Evolutionary conservation across 2,797 vertebrate species (phyloP), one percentile per base, ranked within the genome.

Genomic region (Crocidura indochinensis): DNA sequence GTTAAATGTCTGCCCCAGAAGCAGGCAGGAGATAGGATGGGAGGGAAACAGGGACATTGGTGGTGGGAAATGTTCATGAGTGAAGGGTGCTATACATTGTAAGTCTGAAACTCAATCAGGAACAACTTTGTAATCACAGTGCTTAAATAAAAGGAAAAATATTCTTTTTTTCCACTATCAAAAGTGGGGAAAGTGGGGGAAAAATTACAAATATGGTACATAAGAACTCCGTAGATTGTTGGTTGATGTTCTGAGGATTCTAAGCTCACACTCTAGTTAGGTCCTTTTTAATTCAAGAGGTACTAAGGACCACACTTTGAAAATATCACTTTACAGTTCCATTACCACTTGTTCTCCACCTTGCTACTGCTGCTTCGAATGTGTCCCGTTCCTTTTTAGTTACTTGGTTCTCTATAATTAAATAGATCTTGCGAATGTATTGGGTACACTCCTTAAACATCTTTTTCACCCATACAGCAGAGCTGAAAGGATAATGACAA

Each of bases 321-420:
- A 77, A 72, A 51, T 20, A 44, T 51, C 62, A 64, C 47, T 76
- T 67, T 2, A 22, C 10, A 26, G 11, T 14, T 85, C 60, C 24
- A 10, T 81, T 67, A 15, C 24, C 24, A 6, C 71, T 75, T 79
- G 74, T 84, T 65, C 62, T 17, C 22, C 68, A 79, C 44, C 80
- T 49, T 9, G 49, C 56, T 68, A 10, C 6, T 71, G 46, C 73
- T 78, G 49, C 49, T 67, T 75, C 47, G 22, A 44, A 22, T 29
- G 24, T 19, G 44, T 73, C 56, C 44, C 65, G 7, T 79, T 91
- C 31, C 47, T 82, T 77, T 81, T 78, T 65, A 67, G 62, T 19
- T 87, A 56, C 82, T 73, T 78, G 31, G 72, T 76, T 82, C 31
- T 84, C 53, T 60, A 19, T 38, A 73, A 89, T 83, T 72, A 81